These are phyloP conservation scores for Glossophaga mutica DNA, from an alignment of 2,797 vertebrate species.

Conservation along the genomic window DNA sequence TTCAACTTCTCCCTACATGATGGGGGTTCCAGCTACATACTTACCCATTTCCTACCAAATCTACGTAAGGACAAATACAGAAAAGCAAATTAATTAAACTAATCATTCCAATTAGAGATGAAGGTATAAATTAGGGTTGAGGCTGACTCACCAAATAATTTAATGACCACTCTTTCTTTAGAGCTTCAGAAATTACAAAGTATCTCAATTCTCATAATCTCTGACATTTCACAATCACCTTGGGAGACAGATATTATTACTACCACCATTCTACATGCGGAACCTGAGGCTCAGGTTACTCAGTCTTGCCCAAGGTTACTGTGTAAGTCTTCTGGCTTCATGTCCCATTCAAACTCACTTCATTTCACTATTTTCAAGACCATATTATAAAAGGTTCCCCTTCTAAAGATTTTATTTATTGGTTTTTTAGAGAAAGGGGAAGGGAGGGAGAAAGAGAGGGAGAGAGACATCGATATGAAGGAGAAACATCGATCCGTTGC, in stretches of 20 bases:
- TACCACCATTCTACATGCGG: neutral
- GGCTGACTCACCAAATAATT: neutral
- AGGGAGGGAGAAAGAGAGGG: neutral
- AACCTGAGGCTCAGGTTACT: neutral
- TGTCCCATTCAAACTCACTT: neutral
- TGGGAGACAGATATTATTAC: neutral
- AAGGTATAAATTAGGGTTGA: neutral
- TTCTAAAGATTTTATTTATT: neutral
- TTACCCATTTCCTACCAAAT: neutral
- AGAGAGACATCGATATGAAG: neutral
- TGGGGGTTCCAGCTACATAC: neutral
- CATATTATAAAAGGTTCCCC: neutral
- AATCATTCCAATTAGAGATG: slow-evolving; percentile 11
- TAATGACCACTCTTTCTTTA: slow-evolving; percentile 14
- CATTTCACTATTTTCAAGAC: slow-evolving; percentile 3
- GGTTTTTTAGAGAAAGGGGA: neutral
- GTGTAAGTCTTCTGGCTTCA: neutral
- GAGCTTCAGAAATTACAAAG: neutral
- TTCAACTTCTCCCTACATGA: neutral
- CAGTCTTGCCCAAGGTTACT: neutral
- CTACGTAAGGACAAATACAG: neutral
- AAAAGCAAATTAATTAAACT: slow-evolving; percentile 7
- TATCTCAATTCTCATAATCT: neutral
- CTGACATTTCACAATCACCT: neutral
- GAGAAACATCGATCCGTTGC: neutral